Conservation (phyloP, 2,888 invertebrate genomes). For the Arctia plantaginis region DNA sequence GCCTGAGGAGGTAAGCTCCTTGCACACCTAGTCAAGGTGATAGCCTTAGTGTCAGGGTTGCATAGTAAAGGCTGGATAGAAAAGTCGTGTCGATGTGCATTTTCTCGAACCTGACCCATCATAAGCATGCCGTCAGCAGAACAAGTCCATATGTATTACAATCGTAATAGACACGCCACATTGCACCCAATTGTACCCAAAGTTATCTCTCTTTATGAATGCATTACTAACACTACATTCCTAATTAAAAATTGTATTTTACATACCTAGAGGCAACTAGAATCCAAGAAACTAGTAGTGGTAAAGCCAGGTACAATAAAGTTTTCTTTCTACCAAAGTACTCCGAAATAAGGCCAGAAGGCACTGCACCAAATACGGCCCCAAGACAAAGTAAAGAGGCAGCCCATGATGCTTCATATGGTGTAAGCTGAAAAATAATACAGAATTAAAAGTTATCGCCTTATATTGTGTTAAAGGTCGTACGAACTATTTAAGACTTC, state of each 20-base stretch:
- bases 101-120: neutral
- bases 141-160: neutral
- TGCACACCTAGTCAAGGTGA: too few relatives aligned
- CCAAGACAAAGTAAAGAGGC: conserved; percentile 86
- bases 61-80: too few relatives aligned
- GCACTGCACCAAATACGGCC: conserved; percentile 85
- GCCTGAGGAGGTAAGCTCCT: too few relatives aligned
- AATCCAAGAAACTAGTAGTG: conserved; percentile 85
- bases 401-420: conserved; percentile 83
- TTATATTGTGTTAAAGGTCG: neutral
- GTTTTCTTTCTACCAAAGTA: conserved; percentile 86
- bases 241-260: neutral
- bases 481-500: neutral
- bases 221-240: too few relatives aligned
- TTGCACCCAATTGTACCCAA: neutral
- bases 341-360: conserved; percentile 84
- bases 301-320: conserved; percentile 82
- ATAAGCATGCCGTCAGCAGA: neutral
- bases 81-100: neutral
- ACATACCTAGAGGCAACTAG: conserved; percentile 85
- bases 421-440: conserved; percentile 54
- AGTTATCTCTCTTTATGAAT: too few relatives aligned
- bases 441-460: neutral
- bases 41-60: too few relatives aligned
- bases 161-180: neutral